phyloP scores from a whole-genome alignment of 2,888 invertebrate genomes.

The Operophtera brumata region DNA sequence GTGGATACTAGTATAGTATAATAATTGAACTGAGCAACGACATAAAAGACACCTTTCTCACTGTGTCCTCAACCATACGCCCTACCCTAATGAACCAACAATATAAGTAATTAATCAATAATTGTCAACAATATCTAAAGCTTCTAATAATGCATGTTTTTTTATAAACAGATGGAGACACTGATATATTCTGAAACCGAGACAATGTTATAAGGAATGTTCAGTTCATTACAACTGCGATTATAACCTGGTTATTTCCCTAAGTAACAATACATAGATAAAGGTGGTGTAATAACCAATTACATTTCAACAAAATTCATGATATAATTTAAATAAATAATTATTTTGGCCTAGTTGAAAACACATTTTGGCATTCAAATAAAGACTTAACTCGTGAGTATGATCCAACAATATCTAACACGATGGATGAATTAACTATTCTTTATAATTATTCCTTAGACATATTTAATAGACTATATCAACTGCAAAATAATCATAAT shows the following conservation, averaged over 20 bases:
- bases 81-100: constrained; percentile 53
- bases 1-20: neutral
- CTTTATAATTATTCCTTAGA: constrained; percentile 56
- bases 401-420: constrained; percentile 60
- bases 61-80: constrained; percentile 45
- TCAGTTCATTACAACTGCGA: constrained; percentile 29
- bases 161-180: constrained; percentile 23
- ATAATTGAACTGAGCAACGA: constrained; percentile 17
- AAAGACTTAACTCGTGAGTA: constrained; percentile 64
- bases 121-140: constrained; percentile 52
- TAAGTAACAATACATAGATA: constrained; percentile 23
- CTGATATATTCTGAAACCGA: constrained; percentile 32
- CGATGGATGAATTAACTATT: constrained; percentile 56
- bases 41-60: constrained; percentile 23
- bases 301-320: constrained; percentile 31
- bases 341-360: constrained; percentile 60
- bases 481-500: constrained; percentile 73
- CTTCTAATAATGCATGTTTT: constrained; percentile 48
- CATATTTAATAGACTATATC: constrained; percentile 63
- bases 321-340: constrained; percentile 50
- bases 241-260: constrained; percentile 13
- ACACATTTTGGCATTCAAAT: constrained; percentile 65
- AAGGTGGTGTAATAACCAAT: constrained; percentile 29
- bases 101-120: constrained; percentile 44
- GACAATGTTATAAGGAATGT: constrained; percentile 52